A percentile compares a stretch with the other conserved stretches of the same genome.
phyloP scores from a whole-genome alignment of 2,797 vertebrate genomes.

The Sebastes iracundus region DNA sequence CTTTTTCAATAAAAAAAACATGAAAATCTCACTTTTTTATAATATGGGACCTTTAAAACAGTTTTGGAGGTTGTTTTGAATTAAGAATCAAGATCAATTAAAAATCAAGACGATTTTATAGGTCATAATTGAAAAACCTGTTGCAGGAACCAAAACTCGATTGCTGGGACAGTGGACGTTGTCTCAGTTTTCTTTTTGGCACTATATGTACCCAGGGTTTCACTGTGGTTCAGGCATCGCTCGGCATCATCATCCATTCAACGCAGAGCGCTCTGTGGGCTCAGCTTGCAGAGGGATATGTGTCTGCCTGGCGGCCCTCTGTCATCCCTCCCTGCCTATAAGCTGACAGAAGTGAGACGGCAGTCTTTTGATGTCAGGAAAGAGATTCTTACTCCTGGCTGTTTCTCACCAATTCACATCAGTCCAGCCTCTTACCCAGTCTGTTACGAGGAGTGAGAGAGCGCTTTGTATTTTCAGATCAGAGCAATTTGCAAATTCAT shows the following conservation, averaged over 20 bases:
- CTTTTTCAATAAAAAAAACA: too few relatives aligned
- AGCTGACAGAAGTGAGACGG: conserved; percentile 80
- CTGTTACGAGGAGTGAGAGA: conserved; percentile 82
- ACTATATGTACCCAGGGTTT: conserved; percentile 5
- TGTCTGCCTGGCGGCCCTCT: conserved; percentile 72
- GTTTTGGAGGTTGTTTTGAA: not conserved
- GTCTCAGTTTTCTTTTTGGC: conserved; percentile 24
- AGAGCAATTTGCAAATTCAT: conserved; percentile 93
- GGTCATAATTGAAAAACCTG: not conserved
- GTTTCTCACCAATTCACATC: conserved; percentile 87
- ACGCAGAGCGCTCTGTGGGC: conserved; percentile 3
- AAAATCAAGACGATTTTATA: not conserved
- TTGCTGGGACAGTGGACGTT: not conserved
- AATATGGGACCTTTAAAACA: too few relatives aligned
- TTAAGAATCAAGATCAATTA: too few relatives aligned
- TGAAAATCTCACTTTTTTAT: too few relatives aligned
- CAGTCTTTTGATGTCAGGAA: conserved; percentile 90
- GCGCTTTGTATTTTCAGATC: conserved; percentile 90
- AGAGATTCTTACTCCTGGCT: conserved; percentile 83
- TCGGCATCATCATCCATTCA: conserved; percentile 35
- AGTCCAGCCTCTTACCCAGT: conserved; percentile 82
- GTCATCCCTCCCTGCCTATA: conserved; percentile 29
- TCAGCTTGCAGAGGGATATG: conserved; percentile 48
- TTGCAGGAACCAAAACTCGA: not conserved
- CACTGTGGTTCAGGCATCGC: conserved; percentile 5